Evolutionary conservation across 2,888 invertebrate species (phyloP).

Genomic region (Pristionchus exspectatus): DNA sequence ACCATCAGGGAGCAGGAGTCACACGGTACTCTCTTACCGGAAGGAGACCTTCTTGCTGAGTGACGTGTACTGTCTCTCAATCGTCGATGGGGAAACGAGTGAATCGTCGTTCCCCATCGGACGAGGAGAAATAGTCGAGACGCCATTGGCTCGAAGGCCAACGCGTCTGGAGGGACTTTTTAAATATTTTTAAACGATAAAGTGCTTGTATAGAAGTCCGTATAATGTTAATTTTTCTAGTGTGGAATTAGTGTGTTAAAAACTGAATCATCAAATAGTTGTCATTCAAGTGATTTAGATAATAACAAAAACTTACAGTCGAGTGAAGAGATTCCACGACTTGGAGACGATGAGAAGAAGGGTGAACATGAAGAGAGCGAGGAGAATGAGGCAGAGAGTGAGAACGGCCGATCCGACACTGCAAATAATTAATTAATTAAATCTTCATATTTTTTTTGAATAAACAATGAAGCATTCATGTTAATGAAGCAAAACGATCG

Average conservation of each 20-base stretch:
- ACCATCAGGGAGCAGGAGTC: neutral
- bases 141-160: neutral
- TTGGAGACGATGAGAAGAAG: slow-evolving; percentile 75
- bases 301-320: slow-evolving; percentile 66
- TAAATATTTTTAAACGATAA: too few species aligned
- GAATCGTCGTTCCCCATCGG: neutral
- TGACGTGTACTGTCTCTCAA: slow-evolving; percentile 2
- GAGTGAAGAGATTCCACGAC: slow-evolving; percentile 75
- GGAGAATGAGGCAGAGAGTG: slow-evolving; percentile 68
- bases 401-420: slow-evolving; percentile 72
- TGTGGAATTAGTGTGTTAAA: neutral
- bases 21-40: slow-evolving; percentile 34
- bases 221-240: too few species aligned
- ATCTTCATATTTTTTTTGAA: too few species aligned
- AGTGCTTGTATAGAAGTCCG: too few species aligned
- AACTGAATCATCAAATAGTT: neutral
- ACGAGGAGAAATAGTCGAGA: slow-evolving; percentile 3
- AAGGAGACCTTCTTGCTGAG: slow-evolving; percentile 51
- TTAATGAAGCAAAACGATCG: too few species aligned
- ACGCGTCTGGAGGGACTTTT: neutral
- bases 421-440: slow-evolving; percentile 56
- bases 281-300: neutral
- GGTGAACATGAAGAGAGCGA: slow-evolving; percentile 73
- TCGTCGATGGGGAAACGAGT: slow-evolving; percentile 21
- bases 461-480: too few species aligned